phyloP scores from a whole-genome alignment of 2,113 vertebrate genomes.

The Desmodus rotundus region DNA sequence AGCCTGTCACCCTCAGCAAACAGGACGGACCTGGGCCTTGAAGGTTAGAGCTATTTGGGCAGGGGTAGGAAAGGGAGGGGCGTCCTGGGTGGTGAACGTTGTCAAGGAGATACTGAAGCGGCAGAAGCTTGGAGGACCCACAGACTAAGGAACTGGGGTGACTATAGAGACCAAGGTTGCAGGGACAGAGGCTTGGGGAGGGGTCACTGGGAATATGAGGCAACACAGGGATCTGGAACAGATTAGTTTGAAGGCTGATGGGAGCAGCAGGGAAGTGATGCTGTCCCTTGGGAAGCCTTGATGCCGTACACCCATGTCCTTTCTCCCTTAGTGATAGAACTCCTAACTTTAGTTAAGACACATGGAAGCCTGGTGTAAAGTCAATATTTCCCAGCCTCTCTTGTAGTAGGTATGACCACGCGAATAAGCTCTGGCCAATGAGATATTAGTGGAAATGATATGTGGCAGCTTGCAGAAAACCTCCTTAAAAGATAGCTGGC shows the following conservation, averaged over 20 bases:
- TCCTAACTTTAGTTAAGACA: background rate
- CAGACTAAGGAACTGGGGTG: background rate
- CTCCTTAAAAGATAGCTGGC: background rate
- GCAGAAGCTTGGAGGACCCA: background rate
- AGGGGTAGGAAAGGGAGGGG: background rate
- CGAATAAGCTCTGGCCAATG: background rate
- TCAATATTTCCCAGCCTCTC: background rate
- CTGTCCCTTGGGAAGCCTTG: background rate
- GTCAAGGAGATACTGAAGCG: background rate
- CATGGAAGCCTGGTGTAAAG: background rate
- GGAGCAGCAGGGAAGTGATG: background rate
- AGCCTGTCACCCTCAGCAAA: background rate
- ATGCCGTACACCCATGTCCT: background rate
- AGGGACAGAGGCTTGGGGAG: background rate
- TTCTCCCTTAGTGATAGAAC: background rate
- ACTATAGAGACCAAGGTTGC: background rate
- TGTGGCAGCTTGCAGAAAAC: background rate
- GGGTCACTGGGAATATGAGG: too few relatives aligned
- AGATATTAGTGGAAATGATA: background rate
- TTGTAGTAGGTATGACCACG: background rate
- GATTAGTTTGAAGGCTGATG: background rate
- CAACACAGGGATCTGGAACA: background rate
- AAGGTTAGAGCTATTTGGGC: background rate
- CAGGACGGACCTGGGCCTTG: background rate
- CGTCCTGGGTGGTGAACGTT: background rate